Evolutionary conservation across 1,140 invertebrate genomes (phyloP).

Genomic region (Panagrolaimus sp.): DNA sequence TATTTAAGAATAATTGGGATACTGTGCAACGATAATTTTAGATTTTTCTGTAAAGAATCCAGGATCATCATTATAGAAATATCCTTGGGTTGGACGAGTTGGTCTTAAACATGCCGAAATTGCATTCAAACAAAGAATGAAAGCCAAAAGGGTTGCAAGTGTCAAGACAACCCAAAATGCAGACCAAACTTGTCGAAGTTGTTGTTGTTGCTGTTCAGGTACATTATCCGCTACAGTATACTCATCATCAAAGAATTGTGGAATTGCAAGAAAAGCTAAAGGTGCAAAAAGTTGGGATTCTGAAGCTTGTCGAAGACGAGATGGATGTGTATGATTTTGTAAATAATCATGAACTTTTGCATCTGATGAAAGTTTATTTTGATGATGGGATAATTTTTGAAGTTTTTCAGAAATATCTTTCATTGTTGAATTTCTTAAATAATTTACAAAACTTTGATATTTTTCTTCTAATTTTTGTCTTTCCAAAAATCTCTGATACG

Average conservation of each 20-base stretch:
- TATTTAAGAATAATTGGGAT: slow-evolving; percentile 1
- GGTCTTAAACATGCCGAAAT: not conserved
- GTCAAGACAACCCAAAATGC: not conserved
- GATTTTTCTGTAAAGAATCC: slow-evolving; percentile 16
- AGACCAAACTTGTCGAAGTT: not conserved
- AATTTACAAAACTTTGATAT: too few species aligned
- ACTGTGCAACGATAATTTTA: not conserved
- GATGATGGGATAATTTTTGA: too few species aligned
- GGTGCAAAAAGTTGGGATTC: not conserved
- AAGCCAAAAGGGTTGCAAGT: not conserved
- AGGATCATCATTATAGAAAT: slow-evolving; percentile 12
- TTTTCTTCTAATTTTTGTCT: too few species aligned
- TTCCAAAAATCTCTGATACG: too few species aligned
- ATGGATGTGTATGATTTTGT: too few species aligned
- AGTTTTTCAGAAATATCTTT: too few species aligned
- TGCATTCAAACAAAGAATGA: not conserved
- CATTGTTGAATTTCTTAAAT: too few species aligned
- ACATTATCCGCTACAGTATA: not conserved
- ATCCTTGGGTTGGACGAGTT: not conserved
- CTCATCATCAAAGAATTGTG: not conserved
- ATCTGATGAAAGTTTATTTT: too few species aligned
- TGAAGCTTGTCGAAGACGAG: too few species aligned
- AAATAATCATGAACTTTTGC: too few species aligned
- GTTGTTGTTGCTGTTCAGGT: not conserved
- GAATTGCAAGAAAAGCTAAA: not conserved